A percentile compares a stretch with the other conserved stretches of the same genome.
These are phyloP conservation scores for Macaria liturata DNA, from an alignment of 2,888 invertebrate species.

Conservation along the genomic window DNA sequence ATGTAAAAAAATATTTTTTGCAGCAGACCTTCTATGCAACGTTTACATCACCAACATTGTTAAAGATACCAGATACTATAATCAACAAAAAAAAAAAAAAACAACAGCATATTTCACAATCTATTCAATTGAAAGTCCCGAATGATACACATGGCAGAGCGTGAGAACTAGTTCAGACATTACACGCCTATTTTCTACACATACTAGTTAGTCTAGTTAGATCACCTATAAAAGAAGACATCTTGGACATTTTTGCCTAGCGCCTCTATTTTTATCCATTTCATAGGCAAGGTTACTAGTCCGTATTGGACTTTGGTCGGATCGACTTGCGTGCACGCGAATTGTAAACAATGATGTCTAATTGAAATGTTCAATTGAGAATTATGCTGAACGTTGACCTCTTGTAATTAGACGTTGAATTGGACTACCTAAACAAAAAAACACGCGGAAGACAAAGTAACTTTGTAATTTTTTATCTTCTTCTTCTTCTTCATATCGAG, in stretches of 20 bases:
- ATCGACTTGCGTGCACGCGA: constrained; percentile 34
- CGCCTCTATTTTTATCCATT: constrained; percentile 32
- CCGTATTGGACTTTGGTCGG: constrained; percentile 41
- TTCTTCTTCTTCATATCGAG: too few species aligned
- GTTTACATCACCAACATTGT: too few species aligned
- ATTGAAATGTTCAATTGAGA: constrained; percentile 48
- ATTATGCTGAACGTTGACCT: constrained; percentile 28
- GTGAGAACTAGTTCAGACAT: too few species aligned
- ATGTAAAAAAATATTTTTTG: too few species aligned
- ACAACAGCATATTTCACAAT: too few species aligned
- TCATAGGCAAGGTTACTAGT: constrained; percentile 41
- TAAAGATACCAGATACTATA: too few species aligned
- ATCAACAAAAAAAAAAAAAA: too few species aligned
- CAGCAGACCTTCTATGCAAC: too few species aligned
- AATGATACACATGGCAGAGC: too few species aligned
- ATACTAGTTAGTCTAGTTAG: not conserved
- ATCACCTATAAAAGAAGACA: not conserved
- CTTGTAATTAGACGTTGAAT: not conserved
- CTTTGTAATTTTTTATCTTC: too few species aligned
- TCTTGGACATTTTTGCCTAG: constrained; percentile 14
- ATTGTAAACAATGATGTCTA: constrained; percentile 33
- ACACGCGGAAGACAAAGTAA: not conserved
- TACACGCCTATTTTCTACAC: too few species aligned
- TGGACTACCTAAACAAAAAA: not conserved
- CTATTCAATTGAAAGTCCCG: too few species aligned